phyloP scores from a whole-genome alignment of 2,888 invertebrate species.

The Acrobasis repandana region DNA sequence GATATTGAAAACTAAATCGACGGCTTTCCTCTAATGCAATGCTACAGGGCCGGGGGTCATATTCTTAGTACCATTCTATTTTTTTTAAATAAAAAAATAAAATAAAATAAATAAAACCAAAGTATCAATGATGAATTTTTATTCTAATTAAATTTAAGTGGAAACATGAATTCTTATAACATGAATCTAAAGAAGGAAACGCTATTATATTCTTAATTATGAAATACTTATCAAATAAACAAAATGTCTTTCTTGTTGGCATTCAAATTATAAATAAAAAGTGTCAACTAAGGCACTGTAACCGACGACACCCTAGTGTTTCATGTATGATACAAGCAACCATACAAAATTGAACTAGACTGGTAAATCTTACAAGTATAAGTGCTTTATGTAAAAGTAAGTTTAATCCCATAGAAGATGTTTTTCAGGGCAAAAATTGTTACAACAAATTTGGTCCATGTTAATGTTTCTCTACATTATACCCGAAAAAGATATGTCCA shows the following conservation, averaged over 20 bases:
- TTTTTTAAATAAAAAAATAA: not conserved
- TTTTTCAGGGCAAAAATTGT: too few relatives aligned
- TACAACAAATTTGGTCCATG: too few relatives aligned
- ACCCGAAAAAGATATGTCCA: too few relatives aligned
- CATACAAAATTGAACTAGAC: too few relatives aligned
- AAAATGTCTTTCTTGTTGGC: slow-evolving; percentile 77
- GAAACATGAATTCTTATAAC: slow-evolving; percentile 83
- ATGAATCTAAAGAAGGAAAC: slow-evolving; percentile 83
- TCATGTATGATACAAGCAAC: not conserved
- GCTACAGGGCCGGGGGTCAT: too few relatives aligned
- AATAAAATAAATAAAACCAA: slow-evolving; percentile 55
- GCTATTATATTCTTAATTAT: slow-evolving; percentile 79
- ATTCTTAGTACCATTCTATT: too few relatives aligned
- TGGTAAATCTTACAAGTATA: too few relatives aligned
- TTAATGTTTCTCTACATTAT: too few relatives aligned
- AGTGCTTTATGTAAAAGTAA: too few relatives aligned
- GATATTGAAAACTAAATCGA: too few relatives aligned
- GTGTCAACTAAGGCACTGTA: slow-evolving; percentile 24
- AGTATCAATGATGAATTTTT: slow-evolving; percentile 76
- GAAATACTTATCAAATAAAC: slow-evolving; percentile 79
- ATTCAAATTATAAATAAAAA: slow-evolving; percentile 46
- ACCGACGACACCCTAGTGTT: not conserved
- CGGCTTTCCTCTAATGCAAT: too few relatives aligned
- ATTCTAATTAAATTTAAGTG: slow-evolving; percentile 82
- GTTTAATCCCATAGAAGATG: too few relatives aligned